Evolutionary conservation across 2,888 invertebrate species (phyloP), one percentile per base, ranked within the genome.

Genomic region (Andrena hattorfiana): DNA sequence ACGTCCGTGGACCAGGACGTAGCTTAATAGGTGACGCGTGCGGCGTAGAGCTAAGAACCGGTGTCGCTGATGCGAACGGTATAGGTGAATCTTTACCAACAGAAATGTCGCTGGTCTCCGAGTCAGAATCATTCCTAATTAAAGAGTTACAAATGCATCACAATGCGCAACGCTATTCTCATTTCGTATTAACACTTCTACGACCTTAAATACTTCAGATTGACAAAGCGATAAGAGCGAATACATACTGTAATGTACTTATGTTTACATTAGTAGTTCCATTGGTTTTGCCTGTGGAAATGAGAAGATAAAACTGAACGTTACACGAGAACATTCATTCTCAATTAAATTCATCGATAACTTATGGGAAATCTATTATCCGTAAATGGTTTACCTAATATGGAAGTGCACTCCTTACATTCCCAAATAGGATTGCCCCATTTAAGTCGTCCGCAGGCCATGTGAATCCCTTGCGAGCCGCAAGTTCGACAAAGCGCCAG

Each of bases 401-500:
- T 93, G 60, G 86, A 77, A 32, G 70, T 83, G 84, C 95, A 95
- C 13, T 94, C 93, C 2, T 72, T 67, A 87, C 95, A 95, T 32
- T 94, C 93, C 94, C 95, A 95, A 1, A 91, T 81, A 1, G 94
- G 92, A 69, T 93, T 91, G 2, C 89, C 83, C 90, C 93, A 94
- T 67, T 93, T 93, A 7, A 95, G 87, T 49, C 93, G 89, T 1
- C 94, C 94, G 89, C 96, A 96, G 2, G 90, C 92, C 70, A 93
- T 91, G 89, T 96, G 96, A 49, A 94, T 94, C 13, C 95, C 96
- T 86, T 94, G 94, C 0, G 95, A 95, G 7, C 95, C 96, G 92
- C 96, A 96, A 54, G 92, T 93, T 56, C 94, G 92, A 91, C 96
- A 96, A 23, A 95, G 90, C 26, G 94, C 88, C 7, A 96, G 91